Evolutionary conservation across 2,888 invertebrate genomes (phyloP), one percentile per base, ranked within the genome.

Genomic region (Cheilosia urbana): DNA sequence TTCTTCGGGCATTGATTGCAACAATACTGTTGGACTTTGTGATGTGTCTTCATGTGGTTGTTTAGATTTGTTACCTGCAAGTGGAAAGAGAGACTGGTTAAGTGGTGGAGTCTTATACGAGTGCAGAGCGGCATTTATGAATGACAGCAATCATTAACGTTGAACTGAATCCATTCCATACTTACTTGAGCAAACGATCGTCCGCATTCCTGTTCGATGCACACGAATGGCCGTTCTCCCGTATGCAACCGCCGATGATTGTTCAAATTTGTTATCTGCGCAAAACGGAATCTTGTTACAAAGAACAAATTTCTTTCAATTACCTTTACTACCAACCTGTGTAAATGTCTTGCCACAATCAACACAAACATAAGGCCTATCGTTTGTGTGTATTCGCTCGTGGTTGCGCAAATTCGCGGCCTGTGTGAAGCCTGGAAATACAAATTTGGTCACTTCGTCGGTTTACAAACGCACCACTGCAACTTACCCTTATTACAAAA

Each of bases 31-130:
- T 92, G 92, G 60, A 92, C 92, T 89, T 92, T 92, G 77, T 92
- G 92, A 87, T 92, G 92, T 62, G 92, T 92, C 88, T 92, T 92
- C 93, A 92, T 92, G 88, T 92, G 92, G 88, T 92, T 92, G 87
- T 92, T 92, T 13, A 92, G 88, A 88, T 92, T 92, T 88, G 92
- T 92, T 63, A 92, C 92, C 92, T 92, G 40, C 4, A 79, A 88
- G 27, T 27, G 0, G 13, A 58, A 37, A 45, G 5, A 4, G 6
- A 45, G 15, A 27, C 27, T 42, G 4, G 42, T n/a, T 42, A n/a
- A n/a, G 6, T 42, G 5, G 27, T 27, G 27, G 27, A 5, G n/a
- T n/a, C 15, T 34, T 34, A 0, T 0, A 34, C 11, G 34, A 11
- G 2, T 3, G 34, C 34, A 11, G 34, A 11, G 34, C 11, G 11